Percentiles rank a stretch among this genome's conserved stretches.
Evolutionary conservation across 2,113 vertebrate species (phyloP).

Genomic region (Salvator merianae): DNA sequence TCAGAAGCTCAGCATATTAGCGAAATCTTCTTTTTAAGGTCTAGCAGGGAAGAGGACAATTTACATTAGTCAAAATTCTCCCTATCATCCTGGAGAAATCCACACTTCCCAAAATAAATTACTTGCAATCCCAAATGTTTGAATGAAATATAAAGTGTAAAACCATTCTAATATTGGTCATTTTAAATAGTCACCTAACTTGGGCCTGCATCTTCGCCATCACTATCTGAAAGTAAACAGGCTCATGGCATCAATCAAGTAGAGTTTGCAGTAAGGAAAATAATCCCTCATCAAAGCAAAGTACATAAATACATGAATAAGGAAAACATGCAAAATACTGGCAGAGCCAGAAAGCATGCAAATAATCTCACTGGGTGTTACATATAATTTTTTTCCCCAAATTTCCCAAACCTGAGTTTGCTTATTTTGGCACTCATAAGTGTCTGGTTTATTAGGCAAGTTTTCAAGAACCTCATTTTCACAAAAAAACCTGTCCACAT

Average conservation of each 20-base stretch:
- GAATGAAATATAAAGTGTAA: slow-evolving; percentile 76
- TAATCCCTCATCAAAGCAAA: slow-evolving; percentile 78
- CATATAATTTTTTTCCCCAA: not conserved
- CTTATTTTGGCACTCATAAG: slow-evolving; percentile 58
- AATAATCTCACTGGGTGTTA: slow-evolving; percentile 44
- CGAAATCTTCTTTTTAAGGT: slow-evolving; percentile 52
- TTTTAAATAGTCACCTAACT: slow-evolving; percentile 73
- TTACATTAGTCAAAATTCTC: slow-evolving; percentile 66
- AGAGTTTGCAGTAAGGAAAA: slow-evolving; percentile 70
- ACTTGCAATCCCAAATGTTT: slow-evolving; percentile 69
- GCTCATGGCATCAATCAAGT: slow-evolving; percentile 73
- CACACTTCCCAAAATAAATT: slow-evolving; percentile 72
- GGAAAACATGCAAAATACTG: slow-evolving; percentile 65
- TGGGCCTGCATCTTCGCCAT: slow-evolving; percentile 46
- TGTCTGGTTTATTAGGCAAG: slow-evolving; percentile 65
- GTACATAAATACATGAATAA: slow-evolving; percentile 78
- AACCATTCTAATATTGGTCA: slow-evolving; percentile 59
- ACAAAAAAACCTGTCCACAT: slow-evolving; percentile 57
- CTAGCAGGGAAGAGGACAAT: slow-evolving; percentile 25
- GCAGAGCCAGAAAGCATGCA: slow-evolving; percentile 60
- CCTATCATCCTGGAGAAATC: slow-evolving; percentile 58
- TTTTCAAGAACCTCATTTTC: slow-evolving; percentile 68
- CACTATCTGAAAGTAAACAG: slow-evolving; percentile 83
- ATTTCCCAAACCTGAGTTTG: not conserved
- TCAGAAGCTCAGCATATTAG: slow-evolving; percentile 33